Percentiles rank a stretch among this genome's conserved stretches.
Conservation (phyloP, 1,140 invertebrate species). For the Zaprionus gabonicus region DNA sequence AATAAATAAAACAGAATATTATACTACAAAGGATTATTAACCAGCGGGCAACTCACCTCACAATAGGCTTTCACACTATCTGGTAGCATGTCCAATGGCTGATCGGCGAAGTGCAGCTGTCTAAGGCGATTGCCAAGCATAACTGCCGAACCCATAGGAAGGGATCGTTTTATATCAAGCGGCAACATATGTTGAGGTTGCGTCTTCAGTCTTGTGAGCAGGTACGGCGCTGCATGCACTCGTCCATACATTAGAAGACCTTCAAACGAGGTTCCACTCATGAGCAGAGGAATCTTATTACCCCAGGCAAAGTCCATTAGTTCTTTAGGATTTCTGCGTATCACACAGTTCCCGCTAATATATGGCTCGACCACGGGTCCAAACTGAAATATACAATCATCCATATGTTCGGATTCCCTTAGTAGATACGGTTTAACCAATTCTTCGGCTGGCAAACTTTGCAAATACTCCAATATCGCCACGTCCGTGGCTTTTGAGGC, state of each 20-base stretch:
- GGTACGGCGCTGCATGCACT: constrained; percentile 55
- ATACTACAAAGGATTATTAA: neutral
- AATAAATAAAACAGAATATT: neutral
- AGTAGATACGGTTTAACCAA: constrained; percentile 65
- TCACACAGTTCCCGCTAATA: constrained; percentile 50
- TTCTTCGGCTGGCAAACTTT: constrained; percentile 49
- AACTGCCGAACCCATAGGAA: constrained; percentile 45
- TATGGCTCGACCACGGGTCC: constrained; percentile 77
- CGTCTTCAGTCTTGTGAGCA: constrained; percentile 58
- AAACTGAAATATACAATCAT: constrained; percentile 73
- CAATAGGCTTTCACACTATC: constrained; percentile 61
- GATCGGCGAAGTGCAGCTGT: constrained; percentile 57
- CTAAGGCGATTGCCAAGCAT: constrained; percentile 55
- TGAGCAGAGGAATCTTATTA: constrained; percentile 84
- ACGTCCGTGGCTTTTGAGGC: constrained; percentile 42
- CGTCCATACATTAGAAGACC: constrained; percentile 70
- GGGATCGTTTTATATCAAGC: constrained; percentile 47
- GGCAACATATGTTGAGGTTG: constrained; percentile 69
- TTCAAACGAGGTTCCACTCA: constrained; percentile 84
- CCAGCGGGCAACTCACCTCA: constrained; percentile 44
- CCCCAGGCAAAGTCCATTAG: constrained; percentile 71
- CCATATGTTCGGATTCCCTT: constrained; percentile 58
- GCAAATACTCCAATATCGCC: constrained; percentile 61
- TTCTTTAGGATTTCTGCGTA: constrained; percentile 51
- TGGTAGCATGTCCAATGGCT: constrained; percentile 36